Evolutionary conservation across 2,797 vertebrate species (phyloP), one percentile per base, ranked within the genome.

Genomic region (Lepidocolaptes lacrymiger): DNA sequence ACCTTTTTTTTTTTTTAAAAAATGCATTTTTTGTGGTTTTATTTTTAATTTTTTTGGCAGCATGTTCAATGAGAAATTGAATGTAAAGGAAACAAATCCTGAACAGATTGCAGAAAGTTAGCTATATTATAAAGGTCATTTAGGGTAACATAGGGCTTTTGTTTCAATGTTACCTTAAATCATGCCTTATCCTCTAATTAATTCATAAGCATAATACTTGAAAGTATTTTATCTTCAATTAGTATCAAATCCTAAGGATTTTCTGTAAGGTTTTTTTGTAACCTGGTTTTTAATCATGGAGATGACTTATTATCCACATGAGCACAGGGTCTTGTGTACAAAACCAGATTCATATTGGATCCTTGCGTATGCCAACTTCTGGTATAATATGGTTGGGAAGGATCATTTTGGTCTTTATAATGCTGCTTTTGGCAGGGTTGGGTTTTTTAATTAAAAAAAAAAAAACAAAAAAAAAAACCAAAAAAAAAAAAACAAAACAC

Each of bases 321-420:
- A 98, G 71, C 80, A 79, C 84, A 54, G 90, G 91, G 96, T 94
- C 98, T 98, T 98, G 95, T 98, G 97, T 97, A 59, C 95, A 95
- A 93, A 95, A 94, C 52, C 97, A 88, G 99, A 99, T 99, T 98
- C 99, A 99, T 96, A 98, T 99, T 99, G 99, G 97, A 99, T 98
- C 98, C 98, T 93, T 96, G 92, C 94, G 99, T 99, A 98, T 94
- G 69, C 96, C 97, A 88, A 8, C 76, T 95, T 97, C 96, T 79
- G 97, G 95, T 96, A 95, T 95, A 82, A 97, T 51, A 83, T 54
- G 95, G 97, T 95, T 97, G 96, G 97, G 95, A 97, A 97, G 97
- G 97, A 96, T 96, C 96, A 83, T 95, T 89, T 91, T 90, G 79
- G 92, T 83, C 80, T 76, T 66, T 73, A 41, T 77, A 67, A 58